phyloP scores from a whole-genome alignment of 2,113 vertebrate genomes.

The Siphamia tubifer region DNA sequence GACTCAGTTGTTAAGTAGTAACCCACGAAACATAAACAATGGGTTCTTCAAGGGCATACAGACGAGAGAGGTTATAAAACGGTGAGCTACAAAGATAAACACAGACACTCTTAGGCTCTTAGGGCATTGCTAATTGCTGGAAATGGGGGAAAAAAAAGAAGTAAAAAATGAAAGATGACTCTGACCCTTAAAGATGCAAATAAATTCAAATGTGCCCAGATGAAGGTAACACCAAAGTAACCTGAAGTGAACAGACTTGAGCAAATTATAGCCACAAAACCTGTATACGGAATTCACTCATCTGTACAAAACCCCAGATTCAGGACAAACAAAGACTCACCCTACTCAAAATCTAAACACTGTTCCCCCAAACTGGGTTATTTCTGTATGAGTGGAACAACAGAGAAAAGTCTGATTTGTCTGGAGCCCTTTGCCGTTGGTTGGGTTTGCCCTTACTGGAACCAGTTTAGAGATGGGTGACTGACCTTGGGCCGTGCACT shows the following conservation, averaged over 20 bases:
- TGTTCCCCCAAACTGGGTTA: constrained; percentile 40
- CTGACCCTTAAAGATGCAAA: not conserved
- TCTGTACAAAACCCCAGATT: constrained; percentile 57
- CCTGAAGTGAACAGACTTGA: constrained; percentile 29
- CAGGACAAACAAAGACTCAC: constrained; percentile 40
- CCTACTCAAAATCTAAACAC: constrained; percentile 61
- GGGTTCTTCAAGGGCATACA: not conserved
- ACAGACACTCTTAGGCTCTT: not conserved
- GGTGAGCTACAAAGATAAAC: not conserved
- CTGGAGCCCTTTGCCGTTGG: constrained; percentile 37
- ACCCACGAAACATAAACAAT: constrained; percentile 22
- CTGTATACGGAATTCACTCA: constrained; percentile 25
- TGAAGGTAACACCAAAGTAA: constrained; percentile 8
- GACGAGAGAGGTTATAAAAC: not conserved
- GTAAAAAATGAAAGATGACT: not conserved
- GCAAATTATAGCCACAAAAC: constrained; percentile 56
- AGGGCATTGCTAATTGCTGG: not conserved
- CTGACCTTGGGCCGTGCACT: constrained; percentile 62
- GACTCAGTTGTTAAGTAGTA: constrained; percentile 30
- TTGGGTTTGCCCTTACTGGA: constrained; percentile 60
- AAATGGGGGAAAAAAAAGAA: not conserved
- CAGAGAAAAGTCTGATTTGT: constrained; percentile 32
- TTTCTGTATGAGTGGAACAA: constrained; percentile 60
- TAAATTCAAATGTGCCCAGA: not conserved
- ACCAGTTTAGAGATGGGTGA: constrained; percentile 61